These are phyloP conservation scores for Thunnus maccoyii DNA, from an alignment of 2,113 vertebrate genomes.

Conservation along the genomic window DNA sequence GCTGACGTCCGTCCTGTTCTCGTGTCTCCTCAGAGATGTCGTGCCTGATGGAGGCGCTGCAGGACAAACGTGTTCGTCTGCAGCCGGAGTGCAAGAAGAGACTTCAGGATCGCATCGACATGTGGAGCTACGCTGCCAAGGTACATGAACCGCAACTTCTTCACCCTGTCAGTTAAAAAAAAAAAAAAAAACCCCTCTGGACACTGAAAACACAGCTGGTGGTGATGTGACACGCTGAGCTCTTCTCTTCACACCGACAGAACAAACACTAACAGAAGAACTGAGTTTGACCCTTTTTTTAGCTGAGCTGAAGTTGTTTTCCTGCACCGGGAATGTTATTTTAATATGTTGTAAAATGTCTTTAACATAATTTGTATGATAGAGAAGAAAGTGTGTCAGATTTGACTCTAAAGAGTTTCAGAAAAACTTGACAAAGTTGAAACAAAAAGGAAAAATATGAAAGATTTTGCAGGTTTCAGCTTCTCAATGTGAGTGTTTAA, in stretches of 20 bases:
- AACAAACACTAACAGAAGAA: background rate
- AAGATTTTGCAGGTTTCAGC: no score
- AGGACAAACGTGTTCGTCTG: conserved; percentile 95
- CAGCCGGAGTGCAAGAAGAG: conserved; percentile 99
- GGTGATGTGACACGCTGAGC: background rate
- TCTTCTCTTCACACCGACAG: background rate
- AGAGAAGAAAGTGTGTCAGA: no score
- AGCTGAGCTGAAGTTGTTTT: no score
- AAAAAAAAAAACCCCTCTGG: background rate
- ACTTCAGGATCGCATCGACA: conserved; percentile 96
- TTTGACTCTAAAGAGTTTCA: no score
- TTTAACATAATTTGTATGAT: no score
- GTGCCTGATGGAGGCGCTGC: conserved; percentile 96
- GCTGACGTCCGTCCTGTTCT: no score
- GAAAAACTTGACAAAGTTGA: no score
- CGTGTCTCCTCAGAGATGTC: conserved; percentile 91
- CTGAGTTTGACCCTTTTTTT: background rate
- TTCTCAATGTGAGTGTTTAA: no score
- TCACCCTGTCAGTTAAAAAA: background rate
- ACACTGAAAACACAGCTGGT: background rate
- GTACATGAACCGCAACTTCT: conserved; percentile 69
- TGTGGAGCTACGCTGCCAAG: conserved; percentile 99
- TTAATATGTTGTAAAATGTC: no score
- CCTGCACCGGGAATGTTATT: no score
- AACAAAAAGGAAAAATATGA: no score